A percentile compares a stretch with the other conserved stretches of the same genome.
Evolutionary conservation across 1,140 invertebrate genomes (phyloP).

Genomic region (Atopsyche davidsoni): DNA sequence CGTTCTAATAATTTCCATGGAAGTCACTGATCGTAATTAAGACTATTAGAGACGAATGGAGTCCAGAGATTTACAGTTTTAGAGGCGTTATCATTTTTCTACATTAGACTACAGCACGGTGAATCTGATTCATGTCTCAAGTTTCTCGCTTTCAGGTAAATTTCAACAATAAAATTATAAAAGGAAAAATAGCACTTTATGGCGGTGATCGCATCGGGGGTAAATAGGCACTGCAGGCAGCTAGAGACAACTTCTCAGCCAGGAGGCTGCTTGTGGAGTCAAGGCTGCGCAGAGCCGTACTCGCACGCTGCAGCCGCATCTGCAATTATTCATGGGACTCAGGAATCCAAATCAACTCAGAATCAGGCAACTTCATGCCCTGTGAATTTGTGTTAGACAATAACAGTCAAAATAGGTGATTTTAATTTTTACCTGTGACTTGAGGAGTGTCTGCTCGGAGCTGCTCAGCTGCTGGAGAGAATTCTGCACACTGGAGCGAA

Average conservation of each 20-base stretch:
- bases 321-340: too few species aligned
- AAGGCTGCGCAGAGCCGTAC: not conserved
- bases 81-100: too few species aligned
- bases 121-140: too few species aligned
- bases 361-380: too few species aligned
- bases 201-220: not conserved
- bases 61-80: too few species aligned
- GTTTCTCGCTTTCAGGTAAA: too few species aligned
- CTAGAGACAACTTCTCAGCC: not conserved
- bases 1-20: too few species aligned
- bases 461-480: not conserved
- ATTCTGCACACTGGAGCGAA: not conserved
- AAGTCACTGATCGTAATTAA: too few species aligned
- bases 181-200: not conserved
- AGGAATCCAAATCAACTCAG: too few species aligned
- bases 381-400: not conserved
- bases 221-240: not conserved
- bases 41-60: too few species aligned
- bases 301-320: not conserved
- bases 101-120: too few species aligned
- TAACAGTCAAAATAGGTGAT: not conserved
- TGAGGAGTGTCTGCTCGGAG: not conserved
- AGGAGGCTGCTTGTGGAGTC: not conserved
- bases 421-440: conserved; percentile 2
- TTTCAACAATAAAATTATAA: too few species aligned